Evolutionary conservation across 1,140 invertebrate genomes (phyloP), one percentile per base, ranked within the genome.

Genomic region (Periplaneta americana): DNA sequence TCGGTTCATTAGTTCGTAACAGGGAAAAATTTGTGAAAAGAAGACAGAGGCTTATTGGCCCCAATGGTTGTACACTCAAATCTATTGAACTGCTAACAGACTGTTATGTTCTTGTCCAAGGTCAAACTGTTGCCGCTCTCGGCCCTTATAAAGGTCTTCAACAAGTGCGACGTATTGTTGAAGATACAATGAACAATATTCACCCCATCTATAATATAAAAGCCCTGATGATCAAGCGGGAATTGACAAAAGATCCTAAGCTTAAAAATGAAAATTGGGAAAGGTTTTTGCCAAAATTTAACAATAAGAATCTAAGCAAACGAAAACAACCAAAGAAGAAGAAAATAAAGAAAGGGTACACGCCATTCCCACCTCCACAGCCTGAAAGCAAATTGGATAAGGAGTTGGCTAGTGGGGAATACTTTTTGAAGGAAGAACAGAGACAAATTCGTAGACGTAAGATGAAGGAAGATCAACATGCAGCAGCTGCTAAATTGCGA

Each of bases 191-290:
- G 98, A 97, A 98, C 86, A 99, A 99, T 87, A 94, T 99, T 82
- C 98, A 99, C 91, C 98, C 98, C n/a, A 98, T 99, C 86, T 99
- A 99, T 87, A 99, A 99, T 86, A 98, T 99, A 0, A 99, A 99
- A 89, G 94, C 96, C 28, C 88, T 99, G 17, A 99, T 99, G 98
- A 98, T 99, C 75, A 99, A 99, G 88, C 91, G 94, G 85, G 98
- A 99, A 90, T 88, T 99, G 33, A 94, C 95, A 82, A 99, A 97
- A 87, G 96, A 99, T 91, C 94, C 96, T 0, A 94, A 94, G 85
- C 86, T 99, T 33, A 96, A 94, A 87, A 94, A 98, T 90, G 97
- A 99, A 89, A 97, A 95, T 87, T 99, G 99, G 99, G 96, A 98
- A 48, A 90, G 98, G 82, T 99, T 99, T 88, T 87, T 99, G 82